Evolutionary conservation across 2,888 invertebrate genomes (phyloP).

Genomic region (Pocota personata): DNA sequence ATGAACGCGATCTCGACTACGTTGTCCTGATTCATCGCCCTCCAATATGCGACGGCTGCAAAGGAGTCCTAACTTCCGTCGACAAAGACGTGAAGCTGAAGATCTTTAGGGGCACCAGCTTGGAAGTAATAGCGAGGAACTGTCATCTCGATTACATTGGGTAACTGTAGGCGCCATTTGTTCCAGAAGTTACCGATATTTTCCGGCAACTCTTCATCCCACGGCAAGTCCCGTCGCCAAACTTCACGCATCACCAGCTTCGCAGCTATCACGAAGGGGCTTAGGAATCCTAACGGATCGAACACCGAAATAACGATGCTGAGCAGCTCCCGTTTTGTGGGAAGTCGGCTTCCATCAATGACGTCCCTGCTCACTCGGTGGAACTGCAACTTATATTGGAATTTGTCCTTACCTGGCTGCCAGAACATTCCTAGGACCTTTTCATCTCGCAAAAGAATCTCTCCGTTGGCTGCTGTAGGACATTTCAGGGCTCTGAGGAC

Average conservation of each 20-base stretch:
- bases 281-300: conserved; percentile 36
- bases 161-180: too few relatives aligned
- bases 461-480: background rate
- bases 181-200: too few relatives aligned
- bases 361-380: too few relatives aligned
- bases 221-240: too few relatives aligned
- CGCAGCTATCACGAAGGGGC: conserved; percentile 10
- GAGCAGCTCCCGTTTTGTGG: conserved; percentile 31
- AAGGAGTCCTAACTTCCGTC: conserved; percentile 60
- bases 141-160: too few relatives aligned
- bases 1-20: conserved; percentile 40
- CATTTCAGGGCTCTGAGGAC: too few relatives aligned
- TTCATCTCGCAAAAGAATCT: conserved; percentile 3
- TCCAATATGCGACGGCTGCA: conserved; percentile 59
- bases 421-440: conserved; percentile 70
- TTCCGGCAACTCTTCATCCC: too few relatives aligned
- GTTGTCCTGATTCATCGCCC: conserved; percentile 5
- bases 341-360: conserved; percentile 17
- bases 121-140: too few relatives aligned
- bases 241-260: too few relatives aligned
- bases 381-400: conserved; percentile 43
- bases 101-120: too few relatives aligned
- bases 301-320: conserved; percentile 54
- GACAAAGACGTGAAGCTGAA: too few relatives aligned
- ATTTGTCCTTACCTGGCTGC: conserved; percentile 61